phyloP scores from a whole-genome alignment of 2,113 vertebrate species.

The Antigone vipio region DNA sequence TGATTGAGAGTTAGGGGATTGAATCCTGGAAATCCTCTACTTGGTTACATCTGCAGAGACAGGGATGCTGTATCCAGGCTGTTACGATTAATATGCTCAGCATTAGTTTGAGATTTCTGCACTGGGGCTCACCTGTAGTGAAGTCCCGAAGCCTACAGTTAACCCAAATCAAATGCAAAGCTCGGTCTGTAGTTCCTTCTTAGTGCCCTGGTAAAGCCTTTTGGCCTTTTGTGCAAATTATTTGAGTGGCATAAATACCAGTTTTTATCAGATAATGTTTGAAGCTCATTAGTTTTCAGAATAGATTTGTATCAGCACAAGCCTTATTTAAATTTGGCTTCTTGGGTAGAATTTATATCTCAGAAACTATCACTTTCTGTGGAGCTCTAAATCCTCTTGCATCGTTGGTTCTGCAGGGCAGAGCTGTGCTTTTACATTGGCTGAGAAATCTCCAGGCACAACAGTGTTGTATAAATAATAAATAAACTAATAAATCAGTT shows the following conservation, averaged over 20 bases:
- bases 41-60: accelerated
- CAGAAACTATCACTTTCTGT: neutral
- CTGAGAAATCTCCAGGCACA: neutral
- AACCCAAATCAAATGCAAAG: neutral
- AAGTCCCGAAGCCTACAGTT: neutral
- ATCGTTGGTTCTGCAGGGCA: neutral
- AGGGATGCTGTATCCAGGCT: neutral
- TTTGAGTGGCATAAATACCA: neutral
- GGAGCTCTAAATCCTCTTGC: neutral
- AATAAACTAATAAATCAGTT: neutral
- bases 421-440: neutral
- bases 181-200: neutral
- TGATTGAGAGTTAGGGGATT: neutral
- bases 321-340: neutral
- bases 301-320: neutral
- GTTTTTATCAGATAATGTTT: neutral
- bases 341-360: neutral
- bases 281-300: neutral
- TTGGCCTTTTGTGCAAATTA: neutral
- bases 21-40: neutral
- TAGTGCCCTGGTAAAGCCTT: neutral
- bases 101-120: neutral
- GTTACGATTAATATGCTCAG: accelerated
- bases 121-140: neutral
- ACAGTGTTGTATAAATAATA: neutral